These are phyloP conservation scores for Paguma larvata DNA, from an alignment of 2,797 vertebrate species.

Conservation along the genomic window DNA sequence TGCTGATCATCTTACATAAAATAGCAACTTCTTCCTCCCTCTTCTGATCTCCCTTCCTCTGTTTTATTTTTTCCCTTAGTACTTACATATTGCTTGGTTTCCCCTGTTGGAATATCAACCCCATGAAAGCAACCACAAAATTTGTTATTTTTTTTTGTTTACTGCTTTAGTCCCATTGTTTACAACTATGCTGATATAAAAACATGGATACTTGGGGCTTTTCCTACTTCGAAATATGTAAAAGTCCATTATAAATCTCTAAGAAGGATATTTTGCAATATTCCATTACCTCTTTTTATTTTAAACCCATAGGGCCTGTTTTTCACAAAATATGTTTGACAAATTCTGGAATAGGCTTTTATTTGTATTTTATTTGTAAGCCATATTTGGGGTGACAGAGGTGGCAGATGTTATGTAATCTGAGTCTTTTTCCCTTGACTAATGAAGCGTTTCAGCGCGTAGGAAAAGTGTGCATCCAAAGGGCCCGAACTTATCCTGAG, in stretches of 20 bases:
- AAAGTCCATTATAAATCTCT: not conserved
- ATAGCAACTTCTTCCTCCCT: not conserved
- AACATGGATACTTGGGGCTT: not conserved
- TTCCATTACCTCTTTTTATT: not conserved
- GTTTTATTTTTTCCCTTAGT: not conserved
- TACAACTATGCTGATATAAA: not conserved
- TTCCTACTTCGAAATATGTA: not conserved
- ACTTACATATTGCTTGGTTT: not conserved
- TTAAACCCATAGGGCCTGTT: not conserved
- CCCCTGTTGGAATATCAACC: not conserved
- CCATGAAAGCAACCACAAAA: not conserved
- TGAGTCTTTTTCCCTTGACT: constrained; percentile 34
- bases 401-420: constrained; percentile 36
- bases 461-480: not conserved
- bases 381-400: constrained; percentile 49
- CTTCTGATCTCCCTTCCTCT: not conserved
- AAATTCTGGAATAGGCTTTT: constrained; percentile 29
- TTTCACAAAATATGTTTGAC: constrained; percentile 59
- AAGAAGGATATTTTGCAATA: not conserved
- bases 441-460: constrained; percentile 50
- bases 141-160: not conserved
- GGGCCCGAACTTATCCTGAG: constrained; percentile 4
- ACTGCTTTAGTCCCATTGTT: not conserved
- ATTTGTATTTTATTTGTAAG: not conserved
- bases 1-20: not conserved